Base-by-base conservation (phyloP, 2,113 vertebrate species). In the Oreochromis aureus region DNA sequence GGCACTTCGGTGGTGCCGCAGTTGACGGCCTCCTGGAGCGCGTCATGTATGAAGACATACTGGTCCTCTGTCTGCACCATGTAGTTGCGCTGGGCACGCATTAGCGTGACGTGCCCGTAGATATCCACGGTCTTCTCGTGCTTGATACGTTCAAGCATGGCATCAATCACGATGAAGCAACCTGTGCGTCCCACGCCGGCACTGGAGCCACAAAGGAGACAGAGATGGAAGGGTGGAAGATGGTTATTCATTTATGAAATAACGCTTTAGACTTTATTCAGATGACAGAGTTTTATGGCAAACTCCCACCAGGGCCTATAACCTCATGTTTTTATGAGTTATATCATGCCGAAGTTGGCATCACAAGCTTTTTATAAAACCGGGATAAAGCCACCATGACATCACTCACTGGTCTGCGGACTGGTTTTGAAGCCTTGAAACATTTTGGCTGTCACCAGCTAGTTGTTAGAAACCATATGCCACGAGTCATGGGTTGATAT, bases 61-160 rank as follows among this genome's bases (percentile, higher is more conserved):
- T 99, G 99, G 96, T 99, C 99, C 96, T 99, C 98, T 36, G 98
- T 99, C 94, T 99, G 99, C 95, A 99, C 99, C 99, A 99, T 99
- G 97, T 99, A 99, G 97, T 99, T 99, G 93, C 98, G 97, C 96
- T 99, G 99, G 61, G 99, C 97, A 91, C 99, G 98, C 99, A 99
- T 99, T 95, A 99, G 97, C 92, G 99, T 99, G 93, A 99, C 99
- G 71, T 99, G 98, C 90, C 99, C 99, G 91, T 99, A 99, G 97
- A 99, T 99, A 96, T 99, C 99, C 96, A 97, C 98, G 89, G 98
- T 99, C 96, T 99, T 99, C 97, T 99, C 99, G 93, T 99, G 98
- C 93, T 99, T 99, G 97, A 99, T 99, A 92, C 99, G 97, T 95
- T 99, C 99, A 95, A 99, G 93, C 98, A 99, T 99, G 95, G 99